Evolutionary conservation across 2,888 invertebrate species (phyloP).

Genomic region (Notocelia uddmanniana): DNA sequence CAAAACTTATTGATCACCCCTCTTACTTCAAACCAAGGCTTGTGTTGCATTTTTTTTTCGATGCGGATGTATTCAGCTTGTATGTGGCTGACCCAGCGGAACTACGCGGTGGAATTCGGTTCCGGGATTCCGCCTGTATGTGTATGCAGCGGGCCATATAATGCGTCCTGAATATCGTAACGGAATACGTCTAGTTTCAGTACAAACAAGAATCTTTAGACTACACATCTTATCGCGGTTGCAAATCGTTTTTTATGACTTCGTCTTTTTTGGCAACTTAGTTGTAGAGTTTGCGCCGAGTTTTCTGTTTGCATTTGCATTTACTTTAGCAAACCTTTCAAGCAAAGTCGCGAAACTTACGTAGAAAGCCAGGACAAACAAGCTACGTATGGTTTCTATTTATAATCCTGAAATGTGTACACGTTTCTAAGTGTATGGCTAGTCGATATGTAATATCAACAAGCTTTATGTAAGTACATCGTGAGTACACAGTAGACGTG

Average conservation of each 20-base stretch:
- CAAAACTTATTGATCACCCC: no score
- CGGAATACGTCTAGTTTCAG: slow-evolving; percentile 10
- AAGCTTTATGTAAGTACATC: slow-evolving; percentile 51
- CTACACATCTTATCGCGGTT: slow-evolving; percentile 7
- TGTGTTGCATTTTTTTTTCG: no score
- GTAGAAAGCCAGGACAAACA: slow-evolving; percentile 36
- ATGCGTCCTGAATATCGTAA: slow-evolving; percentile 1
- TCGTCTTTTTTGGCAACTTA: slow-evolving; percentile 7
- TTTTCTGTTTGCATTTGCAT: slow-evolving; percentile 28
- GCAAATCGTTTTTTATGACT: slow-evolving; percentile 13
- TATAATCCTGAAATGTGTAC: slow-evolving; percentile 33
- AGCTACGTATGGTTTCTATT: slow-evolving; percentile 30
- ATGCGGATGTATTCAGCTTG: no score
- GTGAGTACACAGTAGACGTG: slow-evolving; percentile 50
- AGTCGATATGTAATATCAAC: slow-evolving; percentile 45
- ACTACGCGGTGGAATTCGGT: no score
- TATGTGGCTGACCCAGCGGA: no score
- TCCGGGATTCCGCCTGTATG: no score
- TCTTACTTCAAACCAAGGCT: no score
- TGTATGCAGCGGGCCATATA: background rate
- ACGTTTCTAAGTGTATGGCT: slow-evolving; percentile 35
- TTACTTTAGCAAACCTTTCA: slow-evolving; percentile 27
- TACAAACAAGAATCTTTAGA: slow-evolving; percentile 8
- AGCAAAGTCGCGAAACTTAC: slow-evolving; percentile 18
- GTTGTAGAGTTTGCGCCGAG: background rate